These are phyloP conservation scores for Choristoneura rosaceana DNA, from an alignment of 2,888 invertebrate species.

Conservation along the genomic window DNA sequence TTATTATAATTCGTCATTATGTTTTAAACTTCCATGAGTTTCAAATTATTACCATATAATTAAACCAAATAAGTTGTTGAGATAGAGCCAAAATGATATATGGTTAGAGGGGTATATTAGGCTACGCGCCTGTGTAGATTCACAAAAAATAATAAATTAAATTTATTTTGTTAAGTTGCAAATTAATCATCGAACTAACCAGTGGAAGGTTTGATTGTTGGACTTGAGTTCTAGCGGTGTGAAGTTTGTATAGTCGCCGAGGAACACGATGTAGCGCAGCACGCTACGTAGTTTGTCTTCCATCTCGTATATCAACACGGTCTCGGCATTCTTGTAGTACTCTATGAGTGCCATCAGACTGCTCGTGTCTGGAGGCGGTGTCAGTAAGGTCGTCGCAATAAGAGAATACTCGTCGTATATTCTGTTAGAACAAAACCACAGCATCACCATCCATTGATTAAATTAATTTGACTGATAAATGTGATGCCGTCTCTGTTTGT, in stretches of 20 bases:
- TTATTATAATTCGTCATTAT: not conserved
- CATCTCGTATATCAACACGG: slow-evolving; percentile 88
- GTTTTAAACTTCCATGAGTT: no score
- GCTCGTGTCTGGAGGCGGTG: slow-evolving; percentile 92
- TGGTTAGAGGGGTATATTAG: no score
- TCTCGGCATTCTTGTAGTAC: slow-evolving; percentile 91
- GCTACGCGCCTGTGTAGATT: no score
- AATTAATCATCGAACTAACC: slow-evolving; percentile 73
- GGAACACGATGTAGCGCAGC: slow-evolving; percentile 91
- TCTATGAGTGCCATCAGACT: slow-evolving; percentile 93
- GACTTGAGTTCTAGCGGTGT: slow-evolving; percentile 94
- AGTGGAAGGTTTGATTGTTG: slow-evolving; percentile 94
- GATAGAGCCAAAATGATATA: not conserved
- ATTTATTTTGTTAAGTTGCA: not conserved
- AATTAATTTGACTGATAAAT: no score
- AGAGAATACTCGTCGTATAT: slow-evolving; percentile 93
- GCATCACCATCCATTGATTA: not conserved
- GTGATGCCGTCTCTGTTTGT: no score
- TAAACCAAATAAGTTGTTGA: not conserved
- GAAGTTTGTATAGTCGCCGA: slow-evolving; percentile 92
- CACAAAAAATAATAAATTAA: no score
- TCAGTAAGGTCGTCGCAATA: slow-evolving; percentile 92
- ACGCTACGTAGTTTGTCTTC: slow-evolving; percentile 90
- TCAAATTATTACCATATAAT: no score
- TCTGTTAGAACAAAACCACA: slow-evolving; percentile 71